A percentile compares a stretch with the other conserved stretches of the same genome.
Evolutionary conservation across 2,888 invertebrate species (phyloP).

Genomic region (Drosophila incognita): DNA sequence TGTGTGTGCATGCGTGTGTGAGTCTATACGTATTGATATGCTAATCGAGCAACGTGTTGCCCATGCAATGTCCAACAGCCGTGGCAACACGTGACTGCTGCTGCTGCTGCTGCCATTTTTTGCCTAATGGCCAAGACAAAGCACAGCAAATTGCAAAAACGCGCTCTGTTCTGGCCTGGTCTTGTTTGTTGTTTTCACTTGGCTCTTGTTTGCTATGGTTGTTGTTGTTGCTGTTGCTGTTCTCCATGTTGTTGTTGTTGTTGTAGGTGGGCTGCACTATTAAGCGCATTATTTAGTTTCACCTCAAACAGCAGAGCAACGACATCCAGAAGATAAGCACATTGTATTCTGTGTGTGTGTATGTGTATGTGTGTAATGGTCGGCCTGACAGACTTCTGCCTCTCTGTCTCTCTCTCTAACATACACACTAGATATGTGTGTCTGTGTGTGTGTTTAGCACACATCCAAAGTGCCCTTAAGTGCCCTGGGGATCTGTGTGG

Average conservation of each 20-base stretch:
- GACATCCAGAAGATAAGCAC: conserved; percentile 71
- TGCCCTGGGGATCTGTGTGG: conserved; percentile 67
- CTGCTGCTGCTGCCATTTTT: conserved; percentile 6
- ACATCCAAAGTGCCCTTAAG: conserved; percentile 79
- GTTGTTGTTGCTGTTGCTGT: conserved; percentile 24
- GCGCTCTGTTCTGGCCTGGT: conserved; percentile 14
- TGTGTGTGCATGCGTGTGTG: conserved; percentile 11
- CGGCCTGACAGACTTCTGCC: conserved; percentile 63
- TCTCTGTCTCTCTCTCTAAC: conserved; percentile 30
- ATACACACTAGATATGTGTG: conserved; percentile 1
- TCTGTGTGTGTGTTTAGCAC: conserved; percentile 47
- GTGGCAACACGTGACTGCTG: conserved; percentile 61
- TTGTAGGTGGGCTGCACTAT: conserved; percentile 70
- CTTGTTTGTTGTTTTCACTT: conserved; percentile 31
- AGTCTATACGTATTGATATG: conserved; percentile 76
- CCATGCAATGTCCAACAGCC: conserved; percentile 42
- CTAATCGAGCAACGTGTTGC: conserved; percentile 76
- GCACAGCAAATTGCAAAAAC: conserved; percentile 71
- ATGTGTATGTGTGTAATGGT: conserved; percentile 57
- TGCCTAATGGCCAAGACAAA: conserved; percentile 74
- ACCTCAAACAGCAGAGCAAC: conserved; percentile 41
- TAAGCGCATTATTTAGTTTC: conserved; percentile 77
- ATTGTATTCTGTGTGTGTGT: conserved; percentile 47
- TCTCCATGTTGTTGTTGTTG: conserved; percentile 7
- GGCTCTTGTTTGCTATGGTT: conserved; percentile 11